Base-by-base conservation (phyloP, 2,113 vertebrate species). In the Hylia prasina region DNA sequence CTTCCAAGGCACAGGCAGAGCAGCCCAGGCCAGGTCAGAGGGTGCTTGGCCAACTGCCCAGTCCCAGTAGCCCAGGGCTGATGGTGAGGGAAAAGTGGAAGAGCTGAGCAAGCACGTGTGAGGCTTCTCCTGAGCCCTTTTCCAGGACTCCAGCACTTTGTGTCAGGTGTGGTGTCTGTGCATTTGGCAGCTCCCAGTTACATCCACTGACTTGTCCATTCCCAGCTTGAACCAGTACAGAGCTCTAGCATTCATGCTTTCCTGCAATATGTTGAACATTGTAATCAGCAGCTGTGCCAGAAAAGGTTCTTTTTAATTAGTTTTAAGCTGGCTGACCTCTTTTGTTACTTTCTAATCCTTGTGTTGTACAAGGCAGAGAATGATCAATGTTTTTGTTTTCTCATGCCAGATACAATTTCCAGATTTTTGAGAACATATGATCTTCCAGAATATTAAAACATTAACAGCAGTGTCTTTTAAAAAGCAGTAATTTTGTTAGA, bases 31-130 rank as follows among this genome's bases (percentile, higher is more conserved):
- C 24, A 44, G 40, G 16, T 33, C 60, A 82, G n/a, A 73, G 15
- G 30, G 9, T 0, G 0, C 40, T 64, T 83, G 69, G 24, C 35
- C 57, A 48, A 1, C 48, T 72, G 12, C 27, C 51, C 44, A 40
- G 39, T 42, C 30, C 15, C 58, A 51, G 31, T 15, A 40, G 54
- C 68, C 37, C 60, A 53, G 57, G 44, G 40, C 63, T 4, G 2
- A 11, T 57, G 21, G 27, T 68, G 68, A 83, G 15, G n/a, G 27
- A 47, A 8, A 45, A 90, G 61, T 22, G 25, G 64, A 75, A 48
- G 35, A 30, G 33, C 53, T 60, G 64, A 84, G 33, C 7, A 53
- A 58, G 12, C 1, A 2, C 22, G 3, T 66, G 5, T 54, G 33
- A 89, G 33, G 27, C 77, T 81, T 91, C 13, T 45, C 5, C 18